These are phyloP conservation scores for Belonocnema kinseyi DNA, from an alignment of 1,140 invertebrate species.

Conservation along the genomic window DNA sequence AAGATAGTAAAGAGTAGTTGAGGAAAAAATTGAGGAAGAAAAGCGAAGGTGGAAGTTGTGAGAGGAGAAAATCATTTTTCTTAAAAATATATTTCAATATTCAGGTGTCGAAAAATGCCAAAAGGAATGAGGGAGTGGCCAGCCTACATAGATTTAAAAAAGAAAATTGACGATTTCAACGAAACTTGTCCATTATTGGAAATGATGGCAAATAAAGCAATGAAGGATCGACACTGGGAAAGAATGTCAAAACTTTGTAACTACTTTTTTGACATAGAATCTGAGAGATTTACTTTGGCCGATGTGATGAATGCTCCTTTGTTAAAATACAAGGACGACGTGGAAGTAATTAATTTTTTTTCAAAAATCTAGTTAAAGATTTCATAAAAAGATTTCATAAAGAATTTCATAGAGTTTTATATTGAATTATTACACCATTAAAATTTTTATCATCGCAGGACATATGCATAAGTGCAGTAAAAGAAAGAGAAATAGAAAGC, in stretches of 20 bases:
- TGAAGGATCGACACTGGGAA: slow-evolving; percentile 93
- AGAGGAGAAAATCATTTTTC: neutral
- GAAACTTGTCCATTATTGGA: slow-evolving; percentile 91
- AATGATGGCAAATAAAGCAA: slow-evolving; percentile 92
- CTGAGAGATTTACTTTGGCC: slow-evolving; percentile 85
- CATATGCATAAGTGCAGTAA: slow-evolving; percentile 92
- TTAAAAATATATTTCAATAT: slow-evolving; percentile 34
- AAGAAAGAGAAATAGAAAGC: slow-evolving; percentile 93
- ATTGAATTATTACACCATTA: slow-evolving; percentile 33
- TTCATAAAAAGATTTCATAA: too few species aligned
- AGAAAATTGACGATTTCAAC: slow-evolving; percentile 93
- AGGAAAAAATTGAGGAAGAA: too few species aligned
- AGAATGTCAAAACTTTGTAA: slow-evolving; percentile 83
- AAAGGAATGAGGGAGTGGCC: slow-evolving; percentile 92
- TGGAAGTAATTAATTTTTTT: slow-evolving; percentile 79
- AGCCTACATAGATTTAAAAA: slow-evolving; percentile 89
- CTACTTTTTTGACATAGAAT: slow-evolving; percentile 87
- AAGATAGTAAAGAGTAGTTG: too few species aligned
- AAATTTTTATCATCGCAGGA: slow-evolving; percentile 76
- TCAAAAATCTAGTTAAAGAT: too few species aligned
- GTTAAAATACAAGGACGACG: slow-evolving; percentile 89
- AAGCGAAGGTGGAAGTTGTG: too few species aligned
- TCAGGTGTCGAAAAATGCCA: slow-evolving; percentile 86
- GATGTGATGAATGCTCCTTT: slow-evolving; percentile 91
- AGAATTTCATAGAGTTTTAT: too few species aligned